Evolutionary conservation across 2,888 invertebrate genomes (phyloP).

Genomic region (Thalpophila matura): DNA sequence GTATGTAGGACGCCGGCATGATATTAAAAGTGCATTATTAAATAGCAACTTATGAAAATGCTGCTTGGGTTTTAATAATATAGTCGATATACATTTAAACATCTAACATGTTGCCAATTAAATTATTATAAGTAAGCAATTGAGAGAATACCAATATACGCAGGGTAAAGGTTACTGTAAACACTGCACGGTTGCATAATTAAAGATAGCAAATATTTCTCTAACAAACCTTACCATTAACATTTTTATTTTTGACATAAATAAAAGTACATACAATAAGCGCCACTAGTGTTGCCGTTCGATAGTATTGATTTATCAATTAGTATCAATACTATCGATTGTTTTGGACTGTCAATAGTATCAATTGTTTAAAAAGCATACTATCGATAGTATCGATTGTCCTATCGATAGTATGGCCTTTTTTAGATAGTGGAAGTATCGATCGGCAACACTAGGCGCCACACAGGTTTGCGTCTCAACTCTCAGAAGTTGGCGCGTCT

Average conservation of each 20-base stretch:
- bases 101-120: constrained; percentile 44
- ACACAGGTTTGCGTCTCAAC: too few relatives aligned
- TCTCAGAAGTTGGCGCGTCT: too few relatives aligned
- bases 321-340: too few relatives aligned
- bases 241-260: neutral
- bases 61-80: constrained; percentile 34
- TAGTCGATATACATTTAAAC: constrained; percentile 21
- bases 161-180: constrained; percentile 26
- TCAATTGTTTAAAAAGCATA: too few relatives aligned
- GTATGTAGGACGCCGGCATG: constrained; percentile 38
- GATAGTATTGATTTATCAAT: too few relatives aligned
- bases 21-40: constrained; percentile 50
- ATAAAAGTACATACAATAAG: too few relatives aligned
- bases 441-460: too few relatives aligned
- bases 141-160: constrained; percentile 20
- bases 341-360: too few relatives aligned
- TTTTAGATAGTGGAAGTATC: too few relatives aligned
- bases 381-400: too few relatives aligned
- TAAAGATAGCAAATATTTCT: constrained; percentile 17
- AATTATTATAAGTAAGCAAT: constrained; percentile 36
- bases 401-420: too few relatives aligned
- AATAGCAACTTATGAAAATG: constrained; percentile 20
- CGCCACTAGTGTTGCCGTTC: too few relatives aligned
- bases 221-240: constrained; percentile 9
- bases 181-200: constrained; percentile 18